Conservation (phyloP, 1,140 invertebrate species). For the Oedothorax gibbosus region DNA sequence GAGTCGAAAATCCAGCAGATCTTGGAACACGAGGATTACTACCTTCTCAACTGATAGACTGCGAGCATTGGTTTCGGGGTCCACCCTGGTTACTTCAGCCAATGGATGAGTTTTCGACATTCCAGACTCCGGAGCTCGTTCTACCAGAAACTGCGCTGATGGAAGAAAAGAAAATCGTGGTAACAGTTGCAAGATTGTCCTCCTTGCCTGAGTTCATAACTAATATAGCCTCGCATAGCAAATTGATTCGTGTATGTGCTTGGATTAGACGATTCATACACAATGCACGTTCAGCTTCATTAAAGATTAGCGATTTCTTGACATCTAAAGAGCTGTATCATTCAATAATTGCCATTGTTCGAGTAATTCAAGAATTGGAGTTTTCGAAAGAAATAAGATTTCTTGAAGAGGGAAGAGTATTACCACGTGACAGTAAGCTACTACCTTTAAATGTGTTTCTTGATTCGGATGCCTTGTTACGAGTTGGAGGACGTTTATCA, state of each 20-base stretch:
- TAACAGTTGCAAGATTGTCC: neutral
- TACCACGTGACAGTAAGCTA: neutral
- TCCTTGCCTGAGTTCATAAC: neutral
- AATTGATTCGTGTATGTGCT: neutral
- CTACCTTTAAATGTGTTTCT: neutral
- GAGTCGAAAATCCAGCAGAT: neutral
- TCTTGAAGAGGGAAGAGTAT: neutral
- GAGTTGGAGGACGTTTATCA: constrained; percentile 3
- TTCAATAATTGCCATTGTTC: neutral
- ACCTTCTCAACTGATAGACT: no score
- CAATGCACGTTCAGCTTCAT: neutral
- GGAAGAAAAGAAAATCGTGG: neutral
- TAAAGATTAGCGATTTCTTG: neutral
- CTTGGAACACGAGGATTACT: no score
- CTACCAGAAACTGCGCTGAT: neutral
- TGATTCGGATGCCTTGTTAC: neutral
- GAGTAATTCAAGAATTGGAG: neutral
- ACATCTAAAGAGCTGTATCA: neutral
- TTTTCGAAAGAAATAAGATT: neutral
- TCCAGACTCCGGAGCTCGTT: no score
- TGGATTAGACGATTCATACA: neutral
- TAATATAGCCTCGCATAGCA: neutral
- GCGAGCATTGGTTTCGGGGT: no score
- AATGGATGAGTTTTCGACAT: no score
- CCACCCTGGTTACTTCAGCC: no score